phyloP scores from a whole-genome alignment of 2,888 invertebrate genomes.

The Plebejus melissa region DNA sequence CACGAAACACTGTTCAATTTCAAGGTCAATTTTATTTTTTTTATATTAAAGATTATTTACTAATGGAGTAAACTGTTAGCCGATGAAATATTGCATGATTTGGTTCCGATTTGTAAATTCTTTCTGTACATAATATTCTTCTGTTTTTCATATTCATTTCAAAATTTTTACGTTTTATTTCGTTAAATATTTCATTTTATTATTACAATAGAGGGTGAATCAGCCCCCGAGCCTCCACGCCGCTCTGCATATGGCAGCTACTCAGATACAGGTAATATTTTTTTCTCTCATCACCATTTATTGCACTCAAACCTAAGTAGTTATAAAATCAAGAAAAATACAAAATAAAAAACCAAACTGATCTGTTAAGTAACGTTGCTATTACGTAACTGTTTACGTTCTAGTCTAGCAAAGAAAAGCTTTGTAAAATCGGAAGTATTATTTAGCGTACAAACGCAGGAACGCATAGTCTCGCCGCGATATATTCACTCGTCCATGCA shows the following conservation, averaged over 20 bases:
- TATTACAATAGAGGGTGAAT: constrained; percentile 79
- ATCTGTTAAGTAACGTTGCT: background rate
- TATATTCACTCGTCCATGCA: background rate
- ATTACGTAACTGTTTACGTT: background rate
- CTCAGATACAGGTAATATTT: constrained; percentile 78
- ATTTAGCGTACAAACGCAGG: background rate
- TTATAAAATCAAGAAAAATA: background rate
- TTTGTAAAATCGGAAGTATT: background rate
- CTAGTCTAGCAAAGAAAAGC: background rate
- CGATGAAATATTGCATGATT: constrained; percentile 31
- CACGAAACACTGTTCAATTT: constrained; percentile 85
- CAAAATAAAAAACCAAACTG: background rate
- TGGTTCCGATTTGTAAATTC: constrained; percentile 19
- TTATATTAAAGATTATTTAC: constrained; percentile 48
- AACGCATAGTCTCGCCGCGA: background rate
- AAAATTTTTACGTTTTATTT: background rate
- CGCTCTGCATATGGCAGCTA: constrained; percentile 75
- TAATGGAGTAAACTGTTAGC: constrained; percentile 60
- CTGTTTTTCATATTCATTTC: background rate
- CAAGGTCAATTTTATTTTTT: constrained; percentile 80
- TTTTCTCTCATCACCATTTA: constrained; percentile 35
- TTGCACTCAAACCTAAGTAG: background rate
- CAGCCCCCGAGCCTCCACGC: constrained; percentile 82
- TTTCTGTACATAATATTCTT: constrained; percentile 5
- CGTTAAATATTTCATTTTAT: constrained; percentile 40